A percentile compares a stretch with the other conserved stretches of the same genome.
Evolutionary conservation across 2,888 invertebrate species (phyloP).

Genomic region (Eueremaeus valkanovi): DNA sequence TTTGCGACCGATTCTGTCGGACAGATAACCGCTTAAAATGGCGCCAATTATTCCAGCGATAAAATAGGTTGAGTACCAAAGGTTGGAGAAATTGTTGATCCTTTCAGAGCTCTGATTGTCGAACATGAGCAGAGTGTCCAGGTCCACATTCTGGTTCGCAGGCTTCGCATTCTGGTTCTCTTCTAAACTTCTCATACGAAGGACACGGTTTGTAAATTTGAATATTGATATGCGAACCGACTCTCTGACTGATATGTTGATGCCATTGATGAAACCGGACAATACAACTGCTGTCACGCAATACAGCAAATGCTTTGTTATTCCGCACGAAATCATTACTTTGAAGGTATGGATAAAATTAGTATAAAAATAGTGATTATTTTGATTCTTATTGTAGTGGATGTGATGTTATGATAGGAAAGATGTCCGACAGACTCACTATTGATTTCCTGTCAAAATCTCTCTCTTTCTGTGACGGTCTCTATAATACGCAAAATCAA

Average conservation of each 20-base stretch:
- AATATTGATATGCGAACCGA: background rate
- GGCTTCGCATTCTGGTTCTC: background rate
- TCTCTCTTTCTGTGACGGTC: background rate
- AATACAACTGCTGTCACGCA: background rate
- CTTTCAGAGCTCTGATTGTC: background rate
- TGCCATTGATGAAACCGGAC: constrained; percentile 17
- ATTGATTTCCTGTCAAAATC: background rate
- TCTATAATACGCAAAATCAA: constrained; percentile 20
- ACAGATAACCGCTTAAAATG: constrained; percentile 62
- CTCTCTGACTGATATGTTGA: constrained; percentile 9
- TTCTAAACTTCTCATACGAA: background rate
- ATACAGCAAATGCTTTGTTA: constrained; percentile 11
- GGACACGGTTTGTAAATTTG: background rate
- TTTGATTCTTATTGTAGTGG: background rate
- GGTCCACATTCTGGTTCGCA: background rate
- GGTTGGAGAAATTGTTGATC: background rate
- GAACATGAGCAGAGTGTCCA: background rate
- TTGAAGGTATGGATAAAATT: too few species aligned
- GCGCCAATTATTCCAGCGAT: constrained; percentile 83
- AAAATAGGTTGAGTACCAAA: constrained; percentile 60
- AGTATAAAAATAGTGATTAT: background rate
- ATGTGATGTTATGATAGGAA: background rate
- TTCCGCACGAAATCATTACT: constrained; percentile 24
- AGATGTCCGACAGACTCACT: background rate
- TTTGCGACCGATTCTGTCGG: constrained; percentile 63